Conservation (phyloP, 2,797 vertebrate species). For the Arctocebus calabarensis region DNA sequence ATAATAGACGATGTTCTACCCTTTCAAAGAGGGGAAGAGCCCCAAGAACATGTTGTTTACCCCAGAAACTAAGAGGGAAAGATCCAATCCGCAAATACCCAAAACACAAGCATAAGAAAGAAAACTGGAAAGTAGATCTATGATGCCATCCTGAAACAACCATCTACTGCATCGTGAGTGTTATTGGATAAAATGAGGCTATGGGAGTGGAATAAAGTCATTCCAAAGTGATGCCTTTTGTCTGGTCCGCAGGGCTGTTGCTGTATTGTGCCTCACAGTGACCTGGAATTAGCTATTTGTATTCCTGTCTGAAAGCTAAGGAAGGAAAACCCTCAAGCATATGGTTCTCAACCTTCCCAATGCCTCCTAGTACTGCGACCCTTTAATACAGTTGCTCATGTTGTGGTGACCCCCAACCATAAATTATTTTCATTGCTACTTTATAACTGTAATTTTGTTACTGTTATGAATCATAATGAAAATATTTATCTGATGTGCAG, state of each 20-base stretch:
- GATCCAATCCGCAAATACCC: not conserved
- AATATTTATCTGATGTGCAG: no score
- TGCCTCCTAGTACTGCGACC: no score
- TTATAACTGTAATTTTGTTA: no score
- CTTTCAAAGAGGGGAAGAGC: conserved; percentile 12
- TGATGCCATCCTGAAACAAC: not conserved
- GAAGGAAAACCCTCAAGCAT: not conserved
- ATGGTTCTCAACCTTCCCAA: no score
- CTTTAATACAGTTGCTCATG: no score
- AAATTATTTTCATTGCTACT: no score
- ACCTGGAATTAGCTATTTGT: not conserved
- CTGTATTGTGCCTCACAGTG: not conserved
- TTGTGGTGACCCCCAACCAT: no score
- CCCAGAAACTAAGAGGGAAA: not conserved
- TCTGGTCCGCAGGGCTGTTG: not conserved
- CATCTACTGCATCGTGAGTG: not conserved
- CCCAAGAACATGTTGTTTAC: not conserved
- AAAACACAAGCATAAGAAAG: not conserved
- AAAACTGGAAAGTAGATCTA: not conserved
- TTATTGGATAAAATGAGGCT: not conserved
- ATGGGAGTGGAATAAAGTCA: not conserved
- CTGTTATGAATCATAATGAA: no score
- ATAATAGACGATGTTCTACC: not conserved
- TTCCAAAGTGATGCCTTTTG: not conserved
- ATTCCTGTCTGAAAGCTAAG: conserved; percentile 27